Evolutionary conservation across 1,140 invertebrate species (phyloP).

Genomic region (Drosophila repleta): DNA sequence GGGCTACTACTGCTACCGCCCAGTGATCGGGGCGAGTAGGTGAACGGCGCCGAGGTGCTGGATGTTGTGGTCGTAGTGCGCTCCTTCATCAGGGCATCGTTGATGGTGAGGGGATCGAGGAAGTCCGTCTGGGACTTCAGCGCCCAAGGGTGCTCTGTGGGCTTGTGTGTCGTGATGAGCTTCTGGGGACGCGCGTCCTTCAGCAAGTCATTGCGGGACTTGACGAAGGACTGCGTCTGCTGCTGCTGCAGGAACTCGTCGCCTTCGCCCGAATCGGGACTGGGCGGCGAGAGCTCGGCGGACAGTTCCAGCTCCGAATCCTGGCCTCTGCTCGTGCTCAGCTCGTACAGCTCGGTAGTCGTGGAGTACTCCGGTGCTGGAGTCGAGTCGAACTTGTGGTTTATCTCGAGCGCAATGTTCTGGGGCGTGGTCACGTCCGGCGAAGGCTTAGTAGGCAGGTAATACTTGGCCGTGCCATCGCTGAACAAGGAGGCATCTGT

Average conservation of each 20-base stretch:
- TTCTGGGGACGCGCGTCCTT: conserved; percentile 60
- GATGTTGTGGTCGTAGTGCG: conserved; percentile 48
- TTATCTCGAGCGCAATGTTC: conserved; percentile 84
- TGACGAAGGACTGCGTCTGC: conserved; percentile 82
- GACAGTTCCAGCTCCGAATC: conserved; percentile 66
- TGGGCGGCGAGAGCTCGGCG: conserved; percentile 63
- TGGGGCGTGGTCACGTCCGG: conserved; percentile 70
- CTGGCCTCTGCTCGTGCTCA: conserved; percentile 56
- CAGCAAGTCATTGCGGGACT: conserved; percentile 73
- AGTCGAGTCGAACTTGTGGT: conserved; percentile 81
- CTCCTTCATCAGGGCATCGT: conserved; percentile 86
- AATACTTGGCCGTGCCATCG: conserved; percentile 74
- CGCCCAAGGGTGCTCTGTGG: conserved; percentile 83
- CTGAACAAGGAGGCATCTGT: conserved; percentile 69
- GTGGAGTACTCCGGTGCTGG: conserved; percentile 59
- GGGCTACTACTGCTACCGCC: background rate
- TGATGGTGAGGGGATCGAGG: conserved; percentile 89
- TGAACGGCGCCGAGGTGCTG: conserved; percentile 47
- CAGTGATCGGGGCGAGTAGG: conserved; percentile 52
- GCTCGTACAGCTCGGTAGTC: conserved; percentile 59
- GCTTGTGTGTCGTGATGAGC: conserved; percentile 66
- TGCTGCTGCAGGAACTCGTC: conserved; percentile 74
- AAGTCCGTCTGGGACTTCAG: conserved; percentile 77
- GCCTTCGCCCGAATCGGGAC: conserved; percentile 66
- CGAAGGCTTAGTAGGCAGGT: conserved; percentile 73